phyloP scores from a whole-genome alignment of 2,113 vertebrate genomes.

The Enhydra lutris region DNA sequence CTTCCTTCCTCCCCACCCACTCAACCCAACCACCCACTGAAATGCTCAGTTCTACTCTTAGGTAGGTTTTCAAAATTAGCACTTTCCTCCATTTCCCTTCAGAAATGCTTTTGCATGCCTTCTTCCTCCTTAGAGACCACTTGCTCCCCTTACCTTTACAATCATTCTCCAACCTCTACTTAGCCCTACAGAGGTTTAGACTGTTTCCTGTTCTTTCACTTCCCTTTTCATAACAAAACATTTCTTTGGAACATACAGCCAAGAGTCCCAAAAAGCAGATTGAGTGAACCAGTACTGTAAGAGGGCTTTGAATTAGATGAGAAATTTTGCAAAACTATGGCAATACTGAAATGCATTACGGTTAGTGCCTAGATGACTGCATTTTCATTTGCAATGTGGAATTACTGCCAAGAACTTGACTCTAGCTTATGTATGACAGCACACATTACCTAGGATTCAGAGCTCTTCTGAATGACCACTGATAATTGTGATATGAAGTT shows the following conservation, averaged over 20 bases:
- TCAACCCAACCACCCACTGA: constrained; percentile 45
- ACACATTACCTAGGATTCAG: background rate
- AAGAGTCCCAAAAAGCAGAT: background rate
- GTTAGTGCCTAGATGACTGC: background rate
- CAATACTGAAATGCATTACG: background rate
- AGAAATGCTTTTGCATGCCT: constrained; percentile 40
- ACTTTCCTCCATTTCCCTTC: background rate
- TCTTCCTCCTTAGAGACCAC: constrained; percentile 41
- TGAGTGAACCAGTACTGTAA: background rate
- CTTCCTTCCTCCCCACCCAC: constrained; percentile 71
- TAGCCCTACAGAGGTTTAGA: constrained; percentile 22
- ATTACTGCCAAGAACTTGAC: background rate
- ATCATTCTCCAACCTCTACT: constrained; percentile 54
- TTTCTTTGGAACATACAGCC: constrained; percentile 25
- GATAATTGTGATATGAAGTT: background rate
- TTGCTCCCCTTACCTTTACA: background rate
- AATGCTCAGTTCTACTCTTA: constrained; percentile 41
- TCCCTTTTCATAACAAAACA: constrained; percentile 34
- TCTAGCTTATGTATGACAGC: background rate
- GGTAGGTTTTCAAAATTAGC: constrained; percentile 42
- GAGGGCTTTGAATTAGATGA: background rate
- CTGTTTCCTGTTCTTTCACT: background rate
- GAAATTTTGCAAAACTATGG: background rate
- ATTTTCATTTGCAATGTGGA: constrained; percentile 47
- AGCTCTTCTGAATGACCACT: background rate